These are phyloP conservation scores for Eretmocerus hayati DNA, from an alignment of 2,888 invertebrate species.

Conservation along the genomic window DNA sequence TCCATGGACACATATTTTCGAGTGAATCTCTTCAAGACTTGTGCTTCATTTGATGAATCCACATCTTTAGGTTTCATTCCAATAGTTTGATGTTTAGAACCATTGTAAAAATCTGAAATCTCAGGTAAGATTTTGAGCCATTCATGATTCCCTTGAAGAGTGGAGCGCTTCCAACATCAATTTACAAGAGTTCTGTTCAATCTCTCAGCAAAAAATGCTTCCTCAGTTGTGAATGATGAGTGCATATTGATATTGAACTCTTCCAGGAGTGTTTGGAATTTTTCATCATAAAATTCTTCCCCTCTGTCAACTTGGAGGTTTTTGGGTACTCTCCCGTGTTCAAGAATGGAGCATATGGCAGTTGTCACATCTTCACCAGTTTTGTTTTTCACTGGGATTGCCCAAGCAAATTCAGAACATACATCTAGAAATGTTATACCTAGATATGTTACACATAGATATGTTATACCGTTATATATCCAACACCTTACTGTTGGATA, in stretches of 20 bases:
- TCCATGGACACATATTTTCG: no score
- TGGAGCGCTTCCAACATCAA: no score
- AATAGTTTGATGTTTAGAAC: no score
- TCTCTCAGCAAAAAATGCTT: conserved; percentile 1
- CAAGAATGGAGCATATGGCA: conserved; percentile 25
- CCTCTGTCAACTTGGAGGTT: conserved; percentile 18
- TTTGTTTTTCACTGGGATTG: conserved; percentile 17
- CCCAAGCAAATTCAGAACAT: conserved; percentile 40
- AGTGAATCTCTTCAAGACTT: no score
- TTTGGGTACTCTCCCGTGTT: conserved; percentile 13
- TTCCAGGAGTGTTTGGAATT: conserved; percentile 10
- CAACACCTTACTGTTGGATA: no score
- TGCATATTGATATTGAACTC: conserved; percentile 7
- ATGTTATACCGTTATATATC: no score
- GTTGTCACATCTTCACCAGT: conserved; percentile 28
- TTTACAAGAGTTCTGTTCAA: conserved; percentile 1
- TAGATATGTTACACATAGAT: no score
- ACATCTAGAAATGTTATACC: conserved; percentile 36
- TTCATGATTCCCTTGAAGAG: no score
- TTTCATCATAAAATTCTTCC: conserved; percentile 4
- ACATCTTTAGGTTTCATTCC: no score
- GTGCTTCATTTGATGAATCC: no score
- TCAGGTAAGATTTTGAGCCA: no score
- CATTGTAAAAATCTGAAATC: no score
- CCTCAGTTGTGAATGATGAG: background rate